Conservation (phyloP, 2,113 vertebrate species). For the Murina feae region DNA sequence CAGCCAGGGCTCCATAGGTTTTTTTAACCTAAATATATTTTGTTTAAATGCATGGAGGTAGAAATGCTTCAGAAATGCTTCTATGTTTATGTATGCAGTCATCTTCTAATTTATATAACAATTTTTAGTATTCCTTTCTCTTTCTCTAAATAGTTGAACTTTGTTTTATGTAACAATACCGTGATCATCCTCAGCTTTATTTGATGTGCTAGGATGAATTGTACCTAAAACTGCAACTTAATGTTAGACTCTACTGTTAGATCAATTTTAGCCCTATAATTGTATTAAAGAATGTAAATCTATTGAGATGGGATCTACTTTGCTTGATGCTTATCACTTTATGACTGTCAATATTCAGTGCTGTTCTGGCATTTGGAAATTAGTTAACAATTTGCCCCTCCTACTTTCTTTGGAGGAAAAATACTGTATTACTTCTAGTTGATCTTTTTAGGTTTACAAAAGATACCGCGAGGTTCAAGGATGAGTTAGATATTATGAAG, state of each 20-base stretch:
- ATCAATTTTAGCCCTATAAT: neutral
- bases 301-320: neutral
- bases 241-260: neutral
- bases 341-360: neutral
- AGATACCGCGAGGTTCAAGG: conserved; percentile 95
- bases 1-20: neutral
- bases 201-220: neutral
- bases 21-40: conserved; percentile 30
- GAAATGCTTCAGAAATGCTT: conserved; percentile 16
- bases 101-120: neutral
- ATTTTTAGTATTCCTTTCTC: conserved; percentile 14
- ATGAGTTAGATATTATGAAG: conserved; percentile 97
- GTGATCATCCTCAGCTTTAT: neutral
- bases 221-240: conserved; percentile 6
- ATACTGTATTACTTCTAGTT: conserved; percentile 57
- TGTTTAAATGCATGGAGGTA: neutral
- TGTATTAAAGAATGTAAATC: neutral
- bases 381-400: conserved; percentile 1
- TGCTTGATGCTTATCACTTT: conserved; percentile 27
- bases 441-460: conserved; percentile 89
- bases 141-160: conserved; percentile 17
- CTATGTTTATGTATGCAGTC: neutral
- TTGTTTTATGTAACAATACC: neutral
- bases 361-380: conserved; percentile 19
- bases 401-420: conserved; percentile 57